Percentiles rank a stretch among this genome's conserved stretches.
phyloP scores from a whole-genome alignment of 92 coral and sea anemone species.

The Zoanthus gigantus region DNA sequence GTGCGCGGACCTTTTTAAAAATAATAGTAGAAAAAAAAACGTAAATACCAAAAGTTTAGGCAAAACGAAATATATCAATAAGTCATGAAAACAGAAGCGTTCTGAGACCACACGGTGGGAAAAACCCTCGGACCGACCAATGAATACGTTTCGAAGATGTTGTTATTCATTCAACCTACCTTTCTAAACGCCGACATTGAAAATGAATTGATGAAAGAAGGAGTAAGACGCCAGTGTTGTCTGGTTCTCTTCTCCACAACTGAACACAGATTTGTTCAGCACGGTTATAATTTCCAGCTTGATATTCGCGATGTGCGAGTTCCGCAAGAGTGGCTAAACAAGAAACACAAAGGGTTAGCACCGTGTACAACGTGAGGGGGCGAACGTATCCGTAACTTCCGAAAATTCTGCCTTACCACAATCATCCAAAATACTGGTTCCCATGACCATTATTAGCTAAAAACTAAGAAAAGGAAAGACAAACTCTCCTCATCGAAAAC shows the following conservation, averaged over 20 bases:
- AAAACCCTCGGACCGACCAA: slow-evolving; percentile 14
- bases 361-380: slow-evolving; percentile 15
- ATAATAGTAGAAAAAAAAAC: background rate
- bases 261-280: slow-evolving; percentile 99
- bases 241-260: slow-evolving; percentile 98
- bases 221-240: slow-evolving; percentile 97
- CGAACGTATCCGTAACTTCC: slow-evolving; percentile 6
- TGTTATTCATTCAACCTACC: slow-evolving; percentile 68
- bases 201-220: slow-evolving; percentile 97
- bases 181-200: slow-evolving; percentile 98
- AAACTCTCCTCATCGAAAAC: slow-evolving; percentile 76
- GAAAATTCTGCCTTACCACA: slow-evolving; percentile 75
- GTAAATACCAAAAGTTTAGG: slow-evolving; percentile 19
- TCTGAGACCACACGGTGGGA: background rate
- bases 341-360: slow-evolving; percentile 47
- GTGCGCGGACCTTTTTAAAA: slow-evolving; percentile 88
- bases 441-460: slow-evolving; percentile 97
- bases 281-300: slow-evolving; percentile 97
- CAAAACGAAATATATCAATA: slow-evolving; percentile 9
- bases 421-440: slow-evolving; percentile 95
- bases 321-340: slow-evolving; percentile 98
- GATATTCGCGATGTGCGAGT: slow-evolving; percentile 99
- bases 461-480: slow-evolving; percentile 65
- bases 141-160: slow-evolving; percentile 43
- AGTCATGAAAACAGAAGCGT: slow-evolving; percentile 34